phyloP scores from a whole-genome alignment of 2,797 vertebrate species.

The Gymnodraco acuticeps region DNA sequence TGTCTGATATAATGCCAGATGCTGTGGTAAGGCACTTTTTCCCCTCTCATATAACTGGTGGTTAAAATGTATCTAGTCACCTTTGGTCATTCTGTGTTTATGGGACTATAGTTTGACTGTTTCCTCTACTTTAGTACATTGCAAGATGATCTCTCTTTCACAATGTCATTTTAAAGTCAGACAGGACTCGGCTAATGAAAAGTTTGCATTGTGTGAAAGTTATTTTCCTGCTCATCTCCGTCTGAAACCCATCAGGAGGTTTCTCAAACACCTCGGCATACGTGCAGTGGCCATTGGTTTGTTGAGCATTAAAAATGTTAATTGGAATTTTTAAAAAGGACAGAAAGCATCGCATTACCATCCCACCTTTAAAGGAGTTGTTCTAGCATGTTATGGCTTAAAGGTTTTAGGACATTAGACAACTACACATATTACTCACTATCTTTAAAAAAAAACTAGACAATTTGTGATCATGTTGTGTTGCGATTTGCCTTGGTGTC shows the following conservation, averaged over 20 bases:
- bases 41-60: no score
- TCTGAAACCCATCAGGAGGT: conserved; percentile 74
- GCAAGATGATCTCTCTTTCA: conserved; percentile 55
- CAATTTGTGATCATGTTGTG: no score
- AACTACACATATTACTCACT: no score
- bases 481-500: no score
- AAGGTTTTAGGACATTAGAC: no score
- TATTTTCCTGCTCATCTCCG: conserved; percentile 45
- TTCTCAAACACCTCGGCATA: conserved; percentile 76
- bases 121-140: conserved; percentile 38
- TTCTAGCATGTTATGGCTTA: no score
- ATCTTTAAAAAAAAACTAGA: no score
- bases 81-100: conserved; percentile 29
- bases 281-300: conserved; percentile 82
- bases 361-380: no score
- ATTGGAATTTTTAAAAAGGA: conserved; percentile 84
- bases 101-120: conserved; percentile 27
- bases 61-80: no score
- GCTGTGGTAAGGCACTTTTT: no score
- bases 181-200: conserved; percentile 65
- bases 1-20: no score
- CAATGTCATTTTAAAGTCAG: conserved; percentile 71
- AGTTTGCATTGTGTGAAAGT: conserved; percentile 73
- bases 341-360: no score
- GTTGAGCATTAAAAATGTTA: conserved; percentile 87